Percentiles rank a stretch among this genome's conserved stretches.
These are phyloP conservation scores for Trypoxylon attenuatum DNA, from an alignment of 2,888 invertebrate species.

Conservation along the genomic window DNA sequence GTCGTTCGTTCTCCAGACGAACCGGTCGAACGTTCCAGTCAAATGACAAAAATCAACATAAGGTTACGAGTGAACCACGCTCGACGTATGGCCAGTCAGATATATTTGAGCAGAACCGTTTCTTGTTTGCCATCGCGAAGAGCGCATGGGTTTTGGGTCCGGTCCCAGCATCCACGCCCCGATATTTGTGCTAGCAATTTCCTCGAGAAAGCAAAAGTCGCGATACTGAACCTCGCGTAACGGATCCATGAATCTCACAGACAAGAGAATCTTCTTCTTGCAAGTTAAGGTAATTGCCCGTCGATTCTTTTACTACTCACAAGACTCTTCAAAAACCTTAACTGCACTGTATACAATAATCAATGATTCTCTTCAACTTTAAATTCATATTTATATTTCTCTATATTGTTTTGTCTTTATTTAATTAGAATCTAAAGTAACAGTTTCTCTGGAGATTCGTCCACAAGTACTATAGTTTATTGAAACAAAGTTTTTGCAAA, in stretches of 20 bases:
- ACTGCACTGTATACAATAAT: too few species aligned
- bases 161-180: conserved; percentile 39
- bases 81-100: conserved; percentile 45
- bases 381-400: too few species aligned
- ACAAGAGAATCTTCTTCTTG: background rate
- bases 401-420: too few species aligned
- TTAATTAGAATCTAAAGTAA: too few species aligned
- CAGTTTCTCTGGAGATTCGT: too few species aligned
- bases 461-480: too few species aligned
- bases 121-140: conserved; percentile 53
- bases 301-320: too few species aligned
- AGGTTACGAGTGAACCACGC: conserved; percentile 32
- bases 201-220: conserved; percentile 34
- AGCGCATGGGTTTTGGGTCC: conserved; percentile 43
- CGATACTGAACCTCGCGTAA: conserved; percentile 32
- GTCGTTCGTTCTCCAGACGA: conserved; percentile 11
- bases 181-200: conserved; percentile 56
- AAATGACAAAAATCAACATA: conserved; percentile 67
- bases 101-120: conserved; percentile 63
- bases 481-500: too few species aligned
- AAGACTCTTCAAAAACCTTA: too few species aligned
- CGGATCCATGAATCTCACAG: conserved; percentile 14
- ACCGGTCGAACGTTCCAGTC: conserved; percentile 36
- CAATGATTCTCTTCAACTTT: too few species aligned
- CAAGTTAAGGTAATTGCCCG: conserved; percentile 21